Percentiles rank a stretch among this genome's conserved stretches.
phyloP scores from a whole-genome alignment of 2,888 invertebrate genomes.

The Apeira syringaria region DNA sequence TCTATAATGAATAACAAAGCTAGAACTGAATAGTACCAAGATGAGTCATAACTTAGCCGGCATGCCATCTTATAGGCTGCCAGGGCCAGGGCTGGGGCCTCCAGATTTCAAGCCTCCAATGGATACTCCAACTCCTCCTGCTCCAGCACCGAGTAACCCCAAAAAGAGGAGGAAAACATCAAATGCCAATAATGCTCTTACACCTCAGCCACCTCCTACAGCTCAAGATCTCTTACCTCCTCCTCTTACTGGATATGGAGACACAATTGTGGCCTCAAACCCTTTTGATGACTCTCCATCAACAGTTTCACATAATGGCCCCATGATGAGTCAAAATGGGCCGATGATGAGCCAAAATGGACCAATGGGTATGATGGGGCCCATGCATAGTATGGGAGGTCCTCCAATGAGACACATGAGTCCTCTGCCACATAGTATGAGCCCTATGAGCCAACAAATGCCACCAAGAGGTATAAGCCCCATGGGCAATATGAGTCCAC shows the following conservation, averaged over 20 bases:
- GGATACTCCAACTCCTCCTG: constrained; percentile 87
- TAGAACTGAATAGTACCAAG: constrained; percentile 63
- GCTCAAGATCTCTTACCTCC: constrained; percentile 92
- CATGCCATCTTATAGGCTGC: constrained; percentile 91
- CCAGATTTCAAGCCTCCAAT: constrained; percentile 89
- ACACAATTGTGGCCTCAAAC: constrained; percentile 96
- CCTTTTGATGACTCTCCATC: constrained; percentile 96
- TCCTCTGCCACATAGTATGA: constrained; percentile 84
- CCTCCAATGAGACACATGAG: constrained; percentile 87
- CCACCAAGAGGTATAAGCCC: constrained; percentile 86
- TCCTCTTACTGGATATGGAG: constrained; percentile 95
- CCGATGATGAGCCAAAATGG: constrained; percentile 88
- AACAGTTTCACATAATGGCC: constrained; percentile 83
- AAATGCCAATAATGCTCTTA: constrained; percentile 86
- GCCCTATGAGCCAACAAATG: constrained; percentile 86
- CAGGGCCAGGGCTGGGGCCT: constrained; percentile 87
- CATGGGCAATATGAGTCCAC: constrained; percentile 88
- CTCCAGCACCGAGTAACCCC: constrained; percentile 91
- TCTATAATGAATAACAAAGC: constrained; percentile 68
- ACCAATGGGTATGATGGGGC: constrained; percentile 86
- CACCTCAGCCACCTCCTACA: constrained; percentile 88
- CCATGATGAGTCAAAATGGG: constrained; percentile 85
- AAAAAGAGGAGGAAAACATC: constrained; percentile 94
- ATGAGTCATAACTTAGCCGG: constrained; percentile 93
- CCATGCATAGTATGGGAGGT: constrained; percentile 85